Base-by-base conservation (phyloP, 92 coral and sea anemone species). In the Heteractis magnifica region DNA sequence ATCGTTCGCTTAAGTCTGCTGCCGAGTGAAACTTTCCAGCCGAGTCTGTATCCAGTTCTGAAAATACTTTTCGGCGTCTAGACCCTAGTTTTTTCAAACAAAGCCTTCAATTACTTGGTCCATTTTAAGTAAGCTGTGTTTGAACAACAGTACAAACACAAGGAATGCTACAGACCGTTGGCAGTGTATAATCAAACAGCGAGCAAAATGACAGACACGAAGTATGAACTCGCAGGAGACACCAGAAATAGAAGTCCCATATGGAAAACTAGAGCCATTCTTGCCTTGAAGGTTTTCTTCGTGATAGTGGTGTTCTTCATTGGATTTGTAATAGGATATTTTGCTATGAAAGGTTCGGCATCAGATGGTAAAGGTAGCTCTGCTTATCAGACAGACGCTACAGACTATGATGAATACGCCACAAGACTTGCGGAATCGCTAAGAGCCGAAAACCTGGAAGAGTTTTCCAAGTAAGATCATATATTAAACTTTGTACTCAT, bases 241-340 rank as follows among this genome's bases (percentile, higher is more conserved):
- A 6, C 11, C 73, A 20, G 26, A 6, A 5, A 41, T 68, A 1
- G 14, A 10, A 23, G 48, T 20, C 73, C 73, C 14, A 14, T 26
- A 21, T 68, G 73, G 49, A 68, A 68, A 26, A 23, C 73, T 48
- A 68, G 73, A 23, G 73, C 49, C 60, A 72, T 77, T 6, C 70
- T 89, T 52, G 85, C 83, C 16, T 26, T 89, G 59, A 86, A 80
- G 78, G 55, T 92, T 78, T 75, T 92, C 44, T 79, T 58, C 12
- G 82, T 82, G 14, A 59, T 89, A 52, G 86, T 84, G 14, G 73
- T 92, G 21, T 86, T 92, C 78, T 89, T 86, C 64, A 56, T 86
- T 77, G 95, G 95, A 16, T 92, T 89, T 65, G 51, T 89, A 7
- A 77, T 92, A 76, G 95, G 95, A 53, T 92, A 92, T 59, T 92